These are phyloP conservation scores for Misgurnus anguillicaudatus DNA, from an alignment of 2,113 vertebrate species.

Conservation along the genomic window DNA sequence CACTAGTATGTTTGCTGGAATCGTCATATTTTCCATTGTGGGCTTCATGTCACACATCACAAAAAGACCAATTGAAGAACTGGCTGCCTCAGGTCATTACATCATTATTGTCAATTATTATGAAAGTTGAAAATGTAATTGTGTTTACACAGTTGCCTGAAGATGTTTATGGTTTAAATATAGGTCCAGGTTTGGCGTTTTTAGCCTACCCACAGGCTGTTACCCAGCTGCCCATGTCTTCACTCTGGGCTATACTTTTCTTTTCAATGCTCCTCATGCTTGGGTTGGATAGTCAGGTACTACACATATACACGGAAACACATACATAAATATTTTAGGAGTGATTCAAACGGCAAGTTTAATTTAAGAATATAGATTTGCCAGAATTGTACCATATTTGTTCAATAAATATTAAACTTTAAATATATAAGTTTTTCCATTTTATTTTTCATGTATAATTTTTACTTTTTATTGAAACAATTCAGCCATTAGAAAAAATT, in stretches of 20 bases:
- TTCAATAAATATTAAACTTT: too few species aligned
- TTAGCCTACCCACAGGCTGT: slow-evolving; percentile 89
- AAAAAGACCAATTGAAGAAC: slow-evolving; percentile 83
- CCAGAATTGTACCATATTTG: too few species aligned
- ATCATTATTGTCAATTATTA: neutral
- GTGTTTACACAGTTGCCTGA: neutral
- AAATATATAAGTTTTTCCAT: too few species aligned
- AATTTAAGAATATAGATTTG: too few species aligned
- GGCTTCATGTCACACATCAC: slow-evolving; percentile 91
- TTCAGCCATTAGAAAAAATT: too few species aligned
- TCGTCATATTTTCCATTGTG: slow-evolving; percentile 92
- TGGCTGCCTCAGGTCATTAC: slow-evolving; percentile 85
- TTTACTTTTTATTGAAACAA: too few species aligned
- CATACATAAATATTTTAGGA: neutral
- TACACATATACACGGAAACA: neutral
- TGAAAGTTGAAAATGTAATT: neutral
- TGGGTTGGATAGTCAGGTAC: slow-evolving; percentile 89
- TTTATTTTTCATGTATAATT: too few species aligned
- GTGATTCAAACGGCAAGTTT: too few species aligned
- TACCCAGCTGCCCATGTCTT: slow-evolving; percentile 86
- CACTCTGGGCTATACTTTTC: slow-evolving; percentile 89
- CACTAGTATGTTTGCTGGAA: slow-evolving; percentile 88
- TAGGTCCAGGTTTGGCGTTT: slow-evolving; percentile 89
- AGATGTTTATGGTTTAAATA: slow-evolving; percentile 2
- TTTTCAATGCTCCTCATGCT: slow-evolving; percentile 94